Conservation (phyloP, 2,113 vertebrate genomes). For the Phrynocephalus versicolor region DNA sequence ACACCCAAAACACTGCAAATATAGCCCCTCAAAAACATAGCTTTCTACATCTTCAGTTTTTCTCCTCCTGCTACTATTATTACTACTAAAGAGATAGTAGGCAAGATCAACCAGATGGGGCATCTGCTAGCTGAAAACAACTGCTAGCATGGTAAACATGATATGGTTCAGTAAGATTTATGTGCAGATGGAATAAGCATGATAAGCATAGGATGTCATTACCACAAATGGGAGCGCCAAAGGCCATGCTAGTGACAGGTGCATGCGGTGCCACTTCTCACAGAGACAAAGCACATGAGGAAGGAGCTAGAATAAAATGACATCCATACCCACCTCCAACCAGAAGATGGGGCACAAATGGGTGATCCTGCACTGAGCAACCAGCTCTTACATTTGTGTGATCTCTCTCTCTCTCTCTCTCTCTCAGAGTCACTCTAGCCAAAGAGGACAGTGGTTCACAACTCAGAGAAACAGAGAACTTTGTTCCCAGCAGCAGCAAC, state of each 20-base stretch:
- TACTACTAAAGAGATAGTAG: not conserved
- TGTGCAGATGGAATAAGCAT: not conserved
- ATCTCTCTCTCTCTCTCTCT: too few relatives aligned
- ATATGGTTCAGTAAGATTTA: not conserved
- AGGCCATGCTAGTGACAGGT: conserved; percentile 2
- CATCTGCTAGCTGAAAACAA: not conserved
- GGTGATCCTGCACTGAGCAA: not conserved
- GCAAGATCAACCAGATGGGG: not conserved
- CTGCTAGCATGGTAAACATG: not conserved
- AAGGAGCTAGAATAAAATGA: not conserved
- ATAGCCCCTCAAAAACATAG: not conserved
- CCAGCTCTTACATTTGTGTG: not conserved
- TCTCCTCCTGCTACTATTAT: not conserved
- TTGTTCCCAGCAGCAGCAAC: not conserved
- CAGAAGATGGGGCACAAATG: not conserved
- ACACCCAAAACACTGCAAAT: not conserved
- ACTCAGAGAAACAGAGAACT: not conserved
- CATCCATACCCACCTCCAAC: not conserved
- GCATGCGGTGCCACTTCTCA: not conserved
- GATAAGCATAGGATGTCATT: not conserved
- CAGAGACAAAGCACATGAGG: not conserved
- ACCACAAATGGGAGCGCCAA: not conserved
- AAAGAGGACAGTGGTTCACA: not conserved
- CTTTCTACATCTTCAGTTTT: not conserved
- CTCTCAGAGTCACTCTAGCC: not conserved